Evolutionary conservation across 2,797 vertebrate species (phyloP).

Genomic region (Calcarius lapponicus): DNA sequence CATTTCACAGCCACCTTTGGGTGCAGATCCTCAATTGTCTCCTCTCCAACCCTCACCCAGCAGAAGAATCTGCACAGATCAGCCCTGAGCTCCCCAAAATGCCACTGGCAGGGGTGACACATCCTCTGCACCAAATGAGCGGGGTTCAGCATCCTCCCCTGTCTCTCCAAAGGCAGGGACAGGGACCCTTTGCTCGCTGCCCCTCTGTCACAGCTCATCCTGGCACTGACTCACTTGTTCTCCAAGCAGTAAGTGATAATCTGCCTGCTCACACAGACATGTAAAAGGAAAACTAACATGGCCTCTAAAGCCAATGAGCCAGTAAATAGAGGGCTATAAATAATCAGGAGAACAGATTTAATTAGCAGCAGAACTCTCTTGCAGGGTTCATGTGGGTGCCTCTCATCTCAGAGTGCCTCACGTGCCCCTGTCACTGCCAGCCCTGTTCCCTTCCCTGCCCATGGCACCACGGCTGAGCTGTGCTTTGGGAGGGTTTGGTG

Average conservation of each 20-base stretch:
- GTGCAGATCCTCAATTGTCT: background rate
- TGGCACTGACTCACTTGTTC: background rate
- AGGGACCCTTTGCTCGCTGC: background rate
- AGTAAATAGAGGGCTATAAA: constrained; percentile 53
- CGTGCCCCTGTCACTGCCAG: accelerated
- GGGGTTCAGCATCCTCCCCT: background rate
- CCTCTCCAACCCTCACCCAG: background rate
- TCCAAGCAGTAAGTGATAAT: background rate
- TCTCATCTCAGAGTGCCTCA: background rate
- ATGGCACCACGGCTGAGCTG: too few relatives aligned
- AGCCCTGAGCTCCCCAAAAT: background rate
- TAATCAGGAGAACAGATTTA: constrained; percentile 49
- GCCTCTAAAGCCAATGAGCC: constrained; percentile 63
- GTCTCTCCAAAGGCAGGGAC: background rate
- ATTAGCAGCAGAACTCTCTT: constrained; percentile 12
- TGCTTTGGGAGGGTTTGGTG: background rate
- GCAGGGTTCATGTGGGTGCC: background rate
- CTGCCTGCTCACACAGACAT: background rate
- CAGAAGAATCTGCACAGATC: background rate
- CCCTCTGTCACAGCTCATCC: background rate
- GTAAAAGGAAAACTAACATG: constrained; percentile 40
- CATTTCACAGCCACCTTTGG: background rate
- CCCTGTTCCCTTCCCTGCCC: background rate
- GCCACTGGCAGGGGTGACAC: background rate
- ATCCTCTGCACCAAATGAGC: background rate